Percentiles rank a stretch among this genome's conserved stretches.
phyloP scores from a whole-genome alignment of 53 echinoderm and acorn worm species.

The Arbacia lixula region DNA sequence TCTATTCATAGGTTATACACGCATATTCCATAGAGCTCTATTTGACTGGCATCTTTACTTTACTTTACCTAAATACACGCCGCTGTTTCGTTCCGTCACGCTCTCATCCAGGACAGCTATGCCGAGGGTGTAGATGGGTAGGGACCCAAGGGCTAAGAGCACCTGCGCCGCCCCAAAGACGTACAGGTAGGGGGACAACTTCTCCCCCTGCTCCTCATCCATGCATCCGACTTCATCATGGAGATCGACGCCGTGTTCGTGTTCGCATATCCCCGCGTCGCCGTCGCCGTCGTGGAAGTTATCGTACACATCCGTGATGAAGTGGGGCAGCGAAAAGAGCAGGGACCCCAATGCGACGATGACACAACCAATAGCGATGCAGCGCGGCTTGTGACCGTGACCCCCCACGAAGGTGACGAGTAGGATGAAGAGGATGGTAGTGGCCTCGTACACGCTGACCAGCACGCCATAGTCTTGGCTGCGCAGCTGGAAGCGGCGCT shows the following conservation, averaged over 20 bases:
- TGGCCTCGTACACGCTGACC: conserved; percentile 72
- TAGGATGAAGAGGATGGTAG: conserved; percentile 67
- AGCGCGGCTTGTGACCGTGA: conserved; percentile 77
- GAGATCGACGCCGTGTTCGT: background rate
- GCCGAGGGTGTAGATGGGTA: conserved; percentile 75
- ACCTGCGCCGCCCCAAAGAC: conserved; percentile 76
- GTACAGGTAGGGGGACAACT: conserved; percentile 69
- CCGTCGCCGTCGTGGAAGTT: conserved; percentile 29
- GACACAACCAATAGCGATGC: conserved; percentile 69
- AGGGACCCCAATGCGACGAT: conserved; percentile 66
- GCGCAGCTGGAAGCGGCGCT: conserved; percentile 82
- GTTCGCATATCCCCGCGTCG: conserved; percentile 20
- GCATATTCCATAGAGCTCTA: too few relatives aligned
- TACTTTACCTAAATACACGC: conserved; percentile 70
- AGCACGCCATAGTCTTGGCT: conserved; percentile 78
- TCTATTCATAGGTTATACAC: too few relatives aligned
- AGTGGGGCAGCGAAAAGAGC: conserved; percentile 80
- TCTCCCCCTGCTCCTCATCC: background rate
- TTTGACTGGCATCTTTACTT: too few relatives aligned
- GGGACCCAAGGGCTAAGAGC: conserved; percentile 63
- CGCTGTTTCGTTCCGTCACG: conserved; percentile 68
- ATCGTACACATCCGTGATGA: conserved; percentile 67
- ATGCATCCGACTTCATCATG: background rate
- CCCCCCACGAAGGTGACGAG: conserved; percentile 83
- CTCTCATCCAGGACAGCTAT: conserved; percentile 81